phyloP scores from a whole-genome alignment of 1,140 invertebrate genomes.

The Pemphigus obesinymphae region DNA sequence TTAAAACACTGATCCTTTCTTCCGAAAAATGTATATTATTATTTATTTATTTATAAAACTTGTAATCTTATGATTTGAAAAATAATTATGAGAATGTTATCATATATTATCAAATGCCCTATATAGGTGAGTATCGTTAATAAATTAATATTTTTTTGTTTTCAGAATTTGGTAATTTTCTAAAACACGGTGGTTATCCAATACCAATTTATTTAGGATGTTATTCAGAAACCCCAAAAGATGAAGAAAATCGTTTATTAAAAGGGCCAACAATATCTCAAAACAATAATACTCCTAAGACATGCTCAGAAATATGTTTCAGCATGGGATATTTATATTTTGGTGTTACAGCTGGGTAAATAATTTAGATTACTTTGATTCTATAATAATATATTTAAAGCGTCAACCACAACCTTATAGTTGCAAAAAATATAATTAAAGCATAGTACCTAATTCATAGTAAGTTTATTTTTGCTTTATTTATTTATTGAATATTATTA shows the following conservation, averaged over 20 bases:
- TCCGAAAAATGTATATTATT: no score
- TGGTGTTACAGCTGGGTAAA: constrained; percentile 31
- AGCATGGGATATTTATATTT: constrained; percentile 41
- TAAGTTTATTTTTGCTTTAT: background rate
- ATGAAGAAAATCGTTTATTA: background rate
- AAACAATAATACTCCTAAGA: constrained; percentile 23
- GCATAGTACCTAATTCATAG: no score
- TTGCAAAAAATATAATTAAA: no score
- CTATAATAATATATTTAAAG: background rate
- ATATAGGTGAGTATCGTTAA: no score
- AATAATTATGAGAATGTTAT: no score
- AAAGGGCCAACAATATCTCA: background rate
- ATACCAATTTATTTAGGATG: constrained; percentile 24
- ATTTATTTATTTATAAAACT: no score
- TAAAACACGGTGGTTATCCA: background rate
- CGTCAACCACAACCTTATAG: no score
- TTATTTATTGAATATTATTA: background rate
- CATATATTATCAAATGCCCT: no score
- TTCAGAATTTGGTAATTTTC: background rate
- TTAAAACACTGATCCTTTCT: no score
- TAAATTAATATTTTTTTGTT: no score
- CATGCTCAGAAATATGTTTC: constrained; percentile 45
- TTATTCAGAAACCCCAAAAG: background rate
- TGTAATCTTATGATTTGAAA: no score
- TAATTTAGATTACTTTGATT: no score